Base-by-base conservation (phyloP, 2,797 vertebrate species). In the Trematomus bernacchii region DNA sequence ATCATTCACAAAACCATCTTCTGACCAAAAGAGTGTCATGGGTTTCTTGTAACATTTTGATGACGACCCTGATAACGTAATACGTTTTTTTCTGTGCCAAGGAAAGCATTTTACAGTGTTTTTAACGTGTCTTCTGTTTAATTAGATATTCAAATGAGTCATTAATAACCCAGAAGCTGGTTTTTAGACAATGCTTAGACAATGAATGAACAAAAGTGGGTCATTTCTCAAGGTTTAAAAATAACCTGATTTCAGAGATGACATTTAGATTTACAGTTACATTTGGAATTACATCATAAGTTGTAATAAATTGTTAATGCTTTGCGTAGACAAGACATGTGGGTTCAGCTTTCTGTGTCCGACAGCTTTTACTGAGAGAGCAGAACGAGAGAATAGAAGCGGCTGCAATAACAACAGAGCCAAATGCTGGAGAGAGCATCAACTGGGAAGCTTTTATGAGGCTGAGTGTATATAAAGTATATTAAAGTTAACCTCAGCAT, bases 221-320 rank as follows among this genome's bases (percentile, higher is more conserved):
- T 0, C 77, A 55, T 70, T 82, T 65, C 77, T 66, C 44, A 2
- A 63, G 66, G 79, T 75, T 82, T 84, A 85, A 84, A 90, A 85
- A 89, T 85, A 85, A 83, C 77, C 80, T 78, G 55, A 82, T 81
- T 79, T 66, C 63, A 63, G 61, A 65, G 59, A 79, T 80, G 86
- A 62, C 54, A 73, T 79, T 83, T 27, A 27, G 27, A 27, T 27
- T 27, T 73, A 71, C 66, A 77, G 80, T 78, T 84, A 63, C 66
- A 79, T 52, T 83, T 47, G 58, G 51, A 73, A 86, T 85, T 71
- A 77, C 69, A 82, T 76, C 70, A 78, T n/a, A 13, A 37, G 44
- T 33, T 6, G 18, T 27, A n/a, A 53, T 73, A 4, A 46, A 82
- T 67, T 82, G 33, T 73, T 82, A 66, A 79, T 68, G 71, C 51